phyloP scores from a whole-genome alignment of 2,888 invertebrate species.

The Cerastis rubricosa region DNA sequence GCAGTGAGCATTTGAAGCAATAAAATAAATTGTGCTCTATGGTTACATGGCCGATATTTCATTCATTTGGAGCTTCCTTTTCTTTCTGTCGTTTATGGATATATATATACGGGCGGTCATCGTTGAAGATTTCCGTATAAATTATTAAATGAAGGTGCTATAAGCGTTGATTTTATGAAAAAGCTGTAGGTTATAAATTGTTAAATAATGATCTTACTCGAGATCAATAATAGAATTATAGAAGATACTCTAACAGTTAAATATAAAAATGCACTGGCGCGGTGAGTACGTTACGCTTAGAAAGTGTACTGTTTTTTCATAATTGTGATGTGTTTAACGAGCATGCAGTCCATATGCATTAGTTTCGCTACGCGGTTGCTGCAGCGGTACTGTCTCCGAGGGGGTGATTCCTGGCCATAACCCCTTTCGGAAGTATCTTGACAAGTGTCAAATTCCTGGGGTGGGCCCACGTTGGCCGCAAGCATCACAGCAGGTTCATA shows the following conservation, averaged over 20 bases:
- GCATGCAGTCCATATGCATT: conserved; percentile 67
- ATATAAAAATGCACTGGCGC: conserved; percentile 98
- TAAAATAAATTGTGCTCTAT: conserved; percentile 71
- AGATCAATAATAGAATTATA: conserved; percentile 99
- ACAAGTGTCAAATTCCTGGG: conserved; percentile 88
- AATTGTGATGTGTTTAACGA: conserved; percentile 77
- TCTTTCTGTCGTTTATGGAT: conserved; percentile 86
- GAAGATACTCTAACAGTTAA: conserved; percentile 99
- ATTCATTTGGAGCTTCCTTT: conserved; percentile 86
- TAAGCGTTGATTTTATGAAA: conserved; percentile 90
- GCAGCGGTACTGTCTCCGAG: conserved; percentile 67
- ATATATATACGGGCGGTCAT: conserved; percentile 87
- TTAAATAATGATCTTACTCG: conserved; percentile 97
- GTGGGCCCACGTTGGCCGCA: conserved; percentile 89
- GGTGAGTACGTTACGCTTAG: conserved; percentile 94
- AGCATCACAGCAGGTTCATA: conserved; percentile 65
- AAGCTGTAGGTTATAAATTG: conserved; percentile 90
- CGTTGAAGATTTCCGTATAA: conserved; percentile 86
- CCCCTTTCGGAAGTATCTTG: conserved; percentile 84
- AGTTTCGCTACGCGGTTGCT: conserved; percentile 63
- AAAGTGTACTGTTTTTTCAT: conserved; percentile 88
- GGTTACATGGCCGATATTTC: conserved; percentile 84
- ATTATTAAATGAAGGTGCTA: conserved; percentile 91
- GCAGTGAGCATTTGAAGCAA: conserved; percentile 50
- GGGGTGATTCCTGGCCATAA: conserved; percentile 80